A percentile compares a stretch with the other conserved stretches of the same genome.
Conservation (phyloP, 1,140 invertebrate species). For the Drosophila trapezifrons region DNA sequence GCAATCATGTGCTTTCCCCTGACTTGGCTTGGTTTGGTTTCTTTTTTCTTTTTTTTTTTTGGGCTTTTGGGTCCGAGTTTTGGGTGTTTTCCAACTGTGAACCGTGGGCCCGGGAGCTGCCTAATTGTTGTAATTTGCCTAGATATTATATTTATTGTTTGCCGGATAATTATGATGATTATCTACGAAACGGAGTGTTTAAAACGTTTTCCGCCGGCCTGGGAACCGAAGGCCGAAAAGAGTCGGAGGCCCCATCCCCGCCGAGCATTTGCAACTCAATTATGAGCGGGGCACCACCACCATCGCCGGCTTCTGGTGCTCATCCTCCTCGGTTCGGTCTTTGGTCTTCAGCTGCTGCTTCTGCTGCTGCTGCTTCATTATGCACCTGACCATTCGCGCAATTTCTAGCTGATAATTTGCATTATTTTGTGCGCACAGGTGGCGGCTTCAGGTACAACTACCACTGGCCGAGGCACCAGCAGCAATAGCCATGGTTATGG, state of each 20-base stretch:
- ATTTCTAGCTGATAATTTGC: constrained; percentile 79
- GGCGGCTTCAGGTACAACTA: constrained; percentile 44
- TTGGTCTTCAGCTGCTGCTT: constrained; percentile 22
- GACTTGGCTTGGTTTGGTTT: constrained; percentile 22
- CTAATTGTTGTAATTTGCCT: constrained; percentile 81
- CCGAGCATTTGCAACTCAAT: constrained; percentile 73
- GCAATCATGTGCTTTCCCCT: constrained; percentile 59
- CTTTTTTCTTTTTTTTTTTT: constrained; percentile 6
- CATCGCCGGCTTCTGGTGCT: constrained; percentile 36
- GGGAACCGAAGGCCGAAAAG: constrained; percentile 56
- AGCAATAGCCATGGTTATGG: constrained; percentile 15
- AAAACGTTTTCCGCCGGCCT: constrained; percentile 49
- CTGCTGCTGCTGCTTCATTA: constrained; percentile 44
- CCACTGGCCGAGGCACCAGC: constrained; percentile 1
- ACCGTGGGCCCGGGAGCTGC: constrained; percentile 40
- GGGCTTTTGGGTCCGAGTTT: constrained; percentile 28
- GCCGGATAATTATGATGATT: constrained; percentile 81
- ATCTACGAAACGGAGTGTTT: constrained; percentile 76
- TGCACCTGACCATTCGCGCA: constrained; percentile 76
- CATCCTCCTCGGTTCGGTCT: constrained; percentile 36
- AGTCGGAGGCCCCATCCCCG: constrained; percentile 17
- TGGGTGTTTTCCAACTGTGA: constrained; percentile 68
- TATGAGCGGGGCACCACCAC: constrained; percentile 49
- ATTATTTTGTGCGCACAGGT: constrained; percentile 76
- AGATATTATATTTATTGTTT: constrained; percentile 80